Evolutionary conservation across 2,113 vertebrate species (phyloP), one percentile per base, ranked within the genome.

Genomic region (Epinephelus fuscoguttatus): DNA sequence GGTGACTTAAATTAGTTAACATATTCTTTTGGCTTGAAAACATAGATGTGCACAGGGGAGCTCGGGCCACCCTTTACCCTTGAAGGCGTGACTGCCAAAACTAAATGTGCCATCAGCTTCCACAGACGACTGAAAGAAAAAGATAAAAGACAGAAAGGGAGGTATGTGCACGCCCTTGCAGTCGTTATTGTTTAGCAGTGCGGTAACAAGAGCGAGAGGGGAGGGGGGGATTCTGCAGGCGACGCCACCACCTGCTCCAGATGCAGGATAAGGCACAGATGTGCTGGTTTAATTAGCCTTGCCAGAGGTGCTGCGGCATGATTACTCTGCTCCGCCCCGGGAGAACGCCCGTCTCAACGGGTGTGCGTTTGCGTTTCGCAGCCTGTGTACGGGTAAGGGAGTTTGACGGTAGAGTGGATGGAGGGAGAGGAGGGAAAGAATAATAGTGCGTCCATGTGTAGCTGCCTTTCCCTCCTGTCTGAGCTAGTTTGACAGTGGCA

Each of bases 281-380:
- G 92, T 67, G 63, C 57, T 14, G 81, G 78, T 87, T 94, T 95
- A 93, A 95, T 94, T 95, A 95, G 89, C 89, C 87, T 84, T 86
- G 91, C 92, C 87, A 93, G 91, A 91, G 90, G 93, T 93, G 91
- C 84, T 49, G 84, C 60, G 19, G 88, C 80, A 60, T 86, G 87
- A 94, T 94, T 94, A 92, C 88, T 76, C 72, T 11, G 59, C 82
- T 81, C 88, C 81, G 53, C 91, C 91, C 82, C 70, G 0, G 45
- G 90, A 89, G 90, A 68, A 74, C 1, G 85, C 80, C 85, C 72
- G 81, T 89, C 81, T 59, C 78, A 30, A 40, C 6, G 79, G 79
- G 71, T 75, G 85, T 78, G 75, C 42, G 83, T 90, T 84, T 82
- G 78, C 0, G 11, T 86, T 87, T 75, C 80, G 42, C 56, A 73